phyloP scores from a whole-genome alignment of 2,888 invertebrate genomes.

The Drosophila meridionalis region DNA sequence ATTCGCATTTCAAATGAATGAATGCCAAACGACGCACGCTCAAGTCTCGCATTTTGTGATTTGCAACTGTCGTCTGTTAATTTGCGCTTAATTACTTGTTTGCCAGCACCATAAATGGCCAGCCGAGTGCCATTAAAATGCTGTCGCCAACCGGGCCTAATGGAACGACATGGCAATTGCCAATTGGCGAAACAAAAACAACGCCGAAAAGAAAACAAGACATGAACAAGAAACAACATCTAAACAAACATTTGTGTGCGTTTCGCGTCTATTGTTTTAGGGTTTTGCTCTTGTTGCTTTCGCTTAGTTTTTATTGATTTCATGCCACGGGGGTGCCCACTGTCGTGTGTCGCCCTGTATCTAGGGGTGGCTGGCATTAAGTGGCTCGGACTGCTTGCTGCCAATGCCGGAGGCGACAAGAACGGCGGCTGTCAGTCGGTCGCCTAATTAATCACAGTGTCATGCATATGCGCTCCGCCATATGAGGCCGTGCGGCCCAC shows the following conservation, averaged over 20 bases:
- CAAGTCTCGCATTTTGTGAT: conserved; percentile 50
- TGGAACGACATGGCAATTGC: conserved; percentile 67
- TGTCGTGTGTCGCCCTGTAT: conserved; percentile 16
- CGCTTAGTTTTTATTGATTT: conserved; percentile 72
- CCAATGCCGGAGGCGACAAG: conserved; percentile 54
- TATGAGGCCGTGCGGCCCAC: conserved; percentile 65
- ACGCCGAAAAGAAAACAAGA: conserved; percentile 13
- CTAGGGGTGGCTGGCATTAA: conserved; percentile 35
- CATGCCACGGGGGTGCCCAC: conserved; percentile 67
- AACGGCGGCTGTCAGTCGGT: conserved; percentile 52
- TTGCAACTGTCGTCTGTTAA: conserved; percentile 71
- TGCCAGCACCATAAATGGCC: conserved; percentile 51
- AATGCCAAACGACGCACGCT: conserved; percentile 33
- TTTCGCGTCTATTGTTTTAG: conserved; percentile 60
- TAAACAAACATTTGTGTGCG: conserved; percentile 67
- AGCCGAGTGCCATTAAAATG: conserved; percentile 49
- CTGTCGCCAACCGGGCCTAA: conserved; percentile 52
- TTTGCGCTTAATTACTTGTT: conserved; percentile 75
- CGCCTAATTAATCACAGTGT: conserved; percentile 77
- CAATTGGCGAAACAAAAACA: conserved; percentile 56
- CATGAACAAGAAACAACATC: conserved; percentile 38
- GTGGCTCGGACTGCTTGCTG: conserved; percentile 39
- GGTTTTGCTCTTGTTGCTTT: conserved; percentile 40
- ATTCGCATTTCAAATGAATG: conserved; percentile 39
- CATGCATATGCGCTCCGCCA: conserved; percentile 63